phyloP scores from a whole-genome alignment of 1,140 invertebrate species.

The Ips nitidus region DNA sequence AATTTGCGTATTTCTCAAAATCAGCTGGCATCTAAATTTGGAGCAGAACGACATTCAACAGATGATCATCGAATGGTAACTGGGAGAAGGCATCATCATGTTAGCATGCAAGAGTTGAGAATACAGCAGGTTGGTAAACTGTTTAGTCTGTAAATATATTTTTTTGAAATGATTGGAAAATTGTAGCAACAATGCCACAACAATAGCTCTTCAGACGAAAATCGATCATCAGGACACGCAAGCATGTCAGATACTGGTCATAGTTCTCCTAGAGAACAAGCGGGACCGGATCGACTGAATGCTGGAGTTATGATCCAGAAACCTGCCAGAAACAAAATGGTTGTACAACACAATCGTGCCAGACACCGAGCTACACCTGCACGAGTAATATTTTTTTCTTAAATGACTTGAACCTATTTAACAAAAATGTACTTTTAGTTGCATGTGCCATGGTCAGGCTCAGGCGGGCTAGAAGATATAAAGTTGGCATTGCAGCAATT shows the following conservation, averaged over 20 bases:
- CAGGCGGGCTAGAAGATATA: constrained; percentile 82
- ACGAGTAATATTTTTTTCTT: constrained; percentile 54
- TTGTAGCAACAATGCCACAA: constrained; percentile 61
- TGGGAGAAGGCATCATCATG: constrained; percentile 59
- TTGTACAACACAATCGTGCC: constrained; percentile 58
- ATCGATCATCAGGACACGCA: constrained; percentile 85
- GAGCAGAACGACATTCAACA: constrained; percentile 58
- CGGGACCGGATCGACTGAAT: constrained; percentile 69
- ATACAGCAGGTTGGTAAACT: constrained; percentile 47
- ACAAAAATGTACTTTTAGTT: constrained; percentile 51
- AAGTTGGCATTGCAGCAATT: constrained; percentile 85
- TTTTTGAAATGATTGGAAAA: neutral
- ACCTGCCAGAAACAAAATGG: constrained; percentile 59
- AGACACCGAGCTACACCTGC: constrained; percentile 67
- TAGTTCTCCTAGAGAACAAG: constrained; percentile 64
- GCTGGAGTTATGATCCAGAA: constrained; percentile 66
- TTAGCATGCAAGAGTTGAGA: constrained; percentile 65
- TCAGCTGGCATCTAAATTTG: constrained; percentile 45
- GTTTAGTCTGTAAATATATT: constrained; percentile 1
- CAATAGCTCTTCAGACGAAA: constrained; percentile 86
- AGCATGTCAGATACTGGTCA: constrained; percentile 83
- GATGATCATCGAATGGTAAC: constrained; percentile 51
- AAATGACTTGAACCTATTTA: neutral
- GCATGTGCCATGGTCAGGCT: constrained; percentile 74
- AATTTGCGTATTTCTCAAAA: constrained; percentile 41